Percentiles rank a stretch among this genome's conserved stretches.
Conservation (phyloP, 2,113 vertebrate genomes). For the Centrocercus urophasianus region DNA sequence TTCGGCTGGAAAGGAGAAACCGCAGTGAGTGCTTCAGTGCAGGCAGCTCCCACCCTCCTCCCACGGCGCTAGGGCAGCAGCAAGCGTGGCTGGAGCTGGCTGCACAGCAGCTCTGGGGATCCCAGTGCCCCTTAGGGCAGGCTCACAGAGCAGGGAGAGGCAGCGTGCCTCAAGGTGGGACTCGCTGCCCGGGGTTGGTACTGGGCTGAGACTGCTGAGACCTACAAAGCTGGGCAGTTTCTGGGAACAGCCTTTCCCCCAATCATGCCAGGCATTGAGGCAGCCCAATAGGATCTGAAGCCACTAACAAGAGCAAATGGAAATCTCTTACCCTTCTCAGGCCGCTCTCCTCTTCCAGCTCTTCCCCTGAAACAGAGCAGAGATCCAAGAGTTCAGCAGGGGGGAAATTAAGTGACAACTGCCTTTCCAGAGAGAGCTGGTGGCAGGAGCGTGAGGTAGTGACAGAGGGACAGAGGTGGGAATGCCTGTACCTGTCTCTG, state of each 20-base stretch:
- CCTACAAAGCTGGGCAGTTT: neutral
- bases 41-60: neutral
- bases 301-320: neutral
- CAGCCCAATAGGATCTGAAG: neutral
- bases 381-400: fast-evolving
- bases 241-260: neutral
- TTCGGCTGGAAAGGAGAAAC: neutral
- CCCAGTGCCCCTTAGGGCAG: neutral
- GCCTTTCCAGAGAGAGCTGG: neutral
- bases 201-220: neutral
- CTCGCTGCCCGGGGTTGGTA: neutral
- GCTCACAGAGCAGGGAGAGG: neutral
- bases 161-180: neutral
- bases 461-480: neutral
- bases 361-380: slow-evolving; percentile 45
- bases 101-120: neutral
- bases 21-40: neutral
- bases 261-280: neutral
- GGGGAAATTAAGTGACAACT: neutral
- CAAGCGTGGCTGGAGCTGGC: neutral
- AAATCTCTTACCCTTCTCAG: slow-evolving; percentile 42
- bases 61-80: neutral
- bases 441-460: fast-evolving
- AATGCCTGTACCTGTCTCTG: neutral
- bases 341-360: neutral